Conservation (phyloP, 2,797 vertebrate genomes). For the Channa striata region DNA sequence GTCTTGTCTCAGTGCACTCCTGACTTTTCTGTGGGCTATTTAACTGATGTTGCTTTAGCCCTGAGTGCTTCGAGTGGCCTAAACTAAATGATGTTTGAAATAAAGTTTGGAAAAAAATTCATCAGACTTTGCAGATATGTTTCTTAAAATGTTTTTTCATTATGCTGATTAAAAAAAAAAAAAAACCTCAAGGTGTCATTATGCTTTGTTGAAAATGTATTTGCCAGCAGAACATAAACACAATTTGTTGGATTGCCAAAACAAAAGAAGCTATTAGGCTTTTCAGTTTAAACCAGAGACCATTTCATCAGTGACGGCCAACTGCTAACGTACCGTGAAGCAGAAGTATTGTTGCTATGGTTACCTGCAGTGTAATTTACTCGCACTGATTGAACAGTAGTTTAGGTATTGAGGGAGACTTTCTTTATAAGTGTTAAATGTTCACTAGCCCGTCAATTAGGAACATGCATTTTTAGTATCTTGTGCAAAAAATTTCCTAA, state of each 20-base stretch:
- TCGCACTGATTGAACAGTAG: background rate
- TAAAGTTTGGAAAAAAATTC: background rate
- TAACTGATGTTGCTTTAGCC: background rate
- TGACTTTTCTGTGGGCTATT: background rate
- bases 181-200: background rate
- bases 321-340: background rate
- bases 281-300: background rate
- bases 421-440: background rate
- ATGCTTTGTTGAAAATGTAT: background rate
- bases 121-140: background rate
- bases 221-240: background rate
- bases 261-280: slow-evolving; percentile 4
- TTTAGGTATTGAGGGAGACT: background rate
- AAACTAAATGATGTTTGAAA: background rate
- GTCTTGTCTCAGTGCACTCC: background rate
- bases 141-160: background rate
- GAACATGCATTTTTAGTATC: background rate
- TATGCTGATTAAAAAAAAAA: background rate
- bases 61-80: too few species aligned
- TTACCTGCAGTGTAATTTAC: slow-evolving; percentile 27
- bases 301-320: slow-evolving; percentile 7
- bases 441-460: background rate
- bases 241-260: background rate
- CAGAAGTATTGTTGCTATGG: slow-evolving; percentile 36
- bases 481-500: too few species aligned